A percentile compares a stretch with the other conserved stretches of the same genome.
These are phyloP conservation scores for Anolis apletophallus DNA, from an alignment of 2,797 vertebrate species.

Conservation along the genomic window DNA sequence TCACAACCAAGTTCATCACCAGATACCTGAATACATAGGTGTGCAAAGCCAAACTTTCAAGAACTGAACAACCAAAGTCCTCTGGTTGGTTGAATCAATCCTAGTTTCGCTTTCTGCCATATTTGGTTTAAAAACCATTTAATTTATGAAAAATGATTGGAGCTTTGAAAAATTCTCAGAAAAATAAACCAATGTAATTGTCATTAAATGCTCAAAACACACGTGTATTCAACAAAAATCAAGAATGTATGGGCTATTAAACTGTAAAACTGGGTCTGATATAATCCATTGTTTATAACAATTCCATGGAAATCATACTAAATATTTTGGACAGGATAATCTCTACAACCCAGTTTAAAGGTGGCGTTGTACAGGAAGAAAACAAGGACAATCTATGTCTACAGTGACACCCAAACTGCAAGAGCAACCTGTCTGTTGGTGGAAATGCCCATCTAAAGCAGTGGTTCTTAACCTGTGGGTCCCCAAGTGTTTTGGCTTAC, in stretches of 20 bases:
- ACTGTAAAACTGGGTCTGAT: neutral
- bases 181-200: neutral
- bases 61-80: neutral
- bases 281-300: neutral
- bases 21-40: neutral
- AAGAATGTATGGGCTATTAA: neutral
- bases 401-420: neutral
- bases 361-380: neutral
- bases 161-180: neutral
- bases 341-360: neutral
- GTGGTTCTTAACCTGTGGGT: too few relatives aligned
- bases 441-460: too few relatives aligned
- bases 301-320: neutral
- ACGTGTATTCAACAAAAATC: neutral
- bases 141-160: neutral
- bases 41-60: neutral
- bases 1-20: neutral
- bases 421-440: too few relatives aligned
- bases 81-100: neutral
- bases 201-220: neutral
- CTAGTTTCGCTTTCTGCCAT: neutral
- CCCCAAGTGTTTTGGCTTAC: too few relatives aligned
- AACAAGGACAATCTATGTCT: neutral
- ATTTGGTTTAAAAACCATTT: neutral
- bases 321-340: neutral